A percentile compares a stretch with the other conserved stretches of the same genome.
phyloP scores from a whole-genome alignment of 2,888 invertebrate species.

The Anaspis maculata region DNA sequence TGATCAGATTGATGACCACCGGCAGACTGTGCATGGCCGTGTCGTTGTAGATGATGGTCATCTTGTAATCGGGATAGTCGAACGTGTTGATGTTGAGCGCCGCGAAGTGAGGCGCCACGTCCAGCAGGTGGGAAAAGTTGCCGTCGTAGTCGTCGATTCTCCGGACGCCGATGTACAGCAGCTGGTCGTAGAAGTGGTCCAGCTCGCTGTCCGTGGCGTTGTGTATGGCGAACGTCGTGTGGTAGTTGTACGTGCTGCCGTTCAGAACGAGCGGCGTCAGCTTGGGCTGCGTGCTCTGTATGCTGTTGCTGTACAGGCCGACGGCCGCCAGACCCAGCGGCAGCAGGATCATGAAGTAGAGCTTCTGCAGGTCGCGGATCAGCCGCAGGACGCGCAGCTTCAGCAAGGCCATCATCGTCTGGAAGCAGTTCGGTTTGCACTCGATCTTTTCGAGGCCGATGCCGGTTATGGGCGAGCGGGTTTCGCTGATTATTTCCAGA shows the following conservation, averaged over 20 bases:
- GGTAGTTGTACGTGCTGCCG: constrained; percentile 52
- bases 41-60: constrained; percentile 66
- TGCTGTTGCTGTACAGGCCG: constrained; percentile 54
- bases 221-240: constrained; percentile 54
- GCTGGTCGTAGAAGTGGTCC: constrained; percentile 32
- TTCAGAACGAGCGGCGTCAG: constrained; percentile 56
- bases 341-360: constrained; percentile 66
- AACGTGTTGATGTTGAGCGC: constrained; percentile 55
- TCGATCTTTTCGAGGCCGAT: constrained; percentile 55
- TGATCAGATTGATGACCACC: constrained; percentile 62
- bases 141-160: constrained; percentile 53
- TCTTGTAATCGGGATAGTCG: constrained; percentile 46
- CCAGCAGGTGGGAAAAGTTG: constrained; percentile 54
- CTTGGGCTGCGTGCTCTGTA: constrained; percentile 53
- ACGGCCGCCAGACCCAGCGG: constrained; percentile 61
- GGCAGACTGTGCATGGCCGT: constrained; percentile 73
- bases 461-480: constrained; percentile 48
- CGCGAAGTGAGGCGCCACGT: constrained; percentile 57
- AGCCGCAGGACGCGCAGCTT: constrained; percentile 57
- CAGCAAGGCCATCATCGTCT: constrained; percentile 59
- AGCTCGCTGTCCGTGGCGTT: constrained; percentile 45
- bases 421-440: constrained; percentile 52
- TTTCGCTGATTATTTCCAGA: constrained; percentile 41
- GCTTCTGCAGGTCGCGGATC: constrained; percentile 55
- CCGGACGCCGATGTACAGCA: constrained; percentile 34